These are phyloP conservation scores for Enteromius afrohamiltoni DNA, from an alignment of 2,797 vertebrate genomes.

Conservation along the genomic window DNA sequence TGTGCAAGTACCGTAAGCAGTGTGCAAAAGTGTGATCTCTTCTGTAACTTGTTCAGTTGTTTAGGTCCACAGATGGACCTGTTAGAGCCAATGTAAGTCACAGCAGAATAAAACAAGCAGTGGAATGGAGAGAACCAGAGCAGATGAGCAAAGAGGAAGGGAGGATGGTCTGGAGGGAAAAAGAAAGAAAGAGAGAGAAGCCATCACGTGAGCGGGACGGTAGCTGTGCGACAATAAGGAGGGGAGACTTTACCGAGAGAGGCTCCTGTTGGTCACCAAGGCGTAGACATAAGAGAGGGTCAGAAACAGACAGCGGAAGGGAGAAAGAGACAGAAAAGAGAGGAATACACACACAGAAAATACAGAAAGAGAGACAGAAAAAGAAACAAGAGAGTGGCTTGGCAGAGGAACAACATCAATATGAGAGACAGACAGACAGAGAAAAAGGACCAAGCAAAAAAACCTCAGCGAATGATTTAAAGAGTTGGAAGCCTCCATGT, in stretches of 20 bases:
- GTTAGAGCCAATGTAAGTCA: constrained; percentile 17
- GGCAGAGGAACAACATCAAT: constrained; percentile 54
- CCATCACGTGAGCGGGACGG: constrained; percentile 69
- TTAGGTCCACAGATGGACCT: constrained; percentile 25
- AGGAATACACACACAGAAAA: constrained; percentile 65
- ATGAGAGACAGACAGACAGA: constrained; percentile 58
- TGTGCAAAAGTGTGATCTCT: constrained; percentile 57
- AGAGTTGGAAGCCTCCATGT: constrained; percentile 1
- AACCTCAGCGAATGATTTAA: constrained; percentile 52
- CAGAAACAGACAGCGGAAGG: constrained; percentile 71
- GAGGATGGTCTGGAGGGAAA: constrained; percentile 59
- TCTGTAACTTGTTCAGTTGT: constrained; percentile 2
- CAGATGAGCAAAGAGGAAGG: constrained; percentile 40
- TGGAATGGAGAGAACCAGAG: constrained; percentile 38
- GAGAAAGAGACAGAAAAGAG: constrained; percentile 55
- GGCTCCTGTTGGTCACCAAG: constrained; percentile 81
- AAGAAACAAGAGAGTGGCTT: constrained; percentile 53
- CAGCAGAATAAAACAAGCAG: constrained; percentile 34
- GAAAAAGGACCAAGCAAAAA: constrained; percentile 68
- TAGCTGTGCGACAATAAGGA: constrained; percentile 71
- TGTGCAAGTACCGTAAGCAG: constrained; percentile 47
- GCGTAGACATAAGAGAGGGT: constrained; percentile 75
- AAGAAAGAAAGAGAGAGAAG: constrained; percentile 82
- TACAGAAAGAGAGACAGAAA: constrained; percentile 58
- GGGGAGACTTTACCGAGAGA: constrained; percentile 81